phyloP scores from a whole-genome alignment of 23 tunicate genomes.

The Botrylloides violaceus region DNA sequence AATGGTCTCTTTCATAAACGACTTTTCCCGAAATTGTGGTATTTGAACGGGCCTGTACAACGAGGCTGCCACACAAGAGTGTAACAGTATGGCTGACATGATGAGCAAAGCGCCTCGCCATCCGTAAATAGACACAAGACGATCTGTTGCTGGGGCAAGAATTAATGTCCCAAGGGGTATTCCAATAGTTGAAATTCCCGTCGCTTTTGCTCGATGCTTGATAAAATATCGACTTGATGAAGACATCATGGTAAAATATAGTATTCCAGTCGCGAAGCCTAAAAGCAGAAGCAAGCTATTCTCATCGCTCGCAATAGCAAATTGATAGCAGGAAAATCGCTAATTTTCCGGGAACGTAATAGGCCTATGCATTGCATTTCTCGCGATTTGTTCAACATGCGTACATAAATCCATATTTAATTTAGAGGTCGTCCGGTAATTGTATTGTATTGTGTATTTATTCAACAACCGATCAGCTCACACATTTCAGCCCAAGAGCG shows the following conservation, averaged over 20 bases:
- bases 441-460: no score
- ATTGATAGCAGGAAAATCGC: no score
- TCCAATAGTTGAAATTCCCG: slow-evolving; percentile 8
- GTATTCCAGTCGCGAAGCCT: background rate
- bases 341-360: no score
- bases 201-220: slow-evolving; percentile 19
- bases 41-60: slow-evolving; percentile 1
- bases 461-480: no score
- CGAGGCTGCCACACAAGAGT: slow-evolving; percentile 9
- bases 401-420: no score
- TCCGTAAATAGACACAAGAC: background rate
- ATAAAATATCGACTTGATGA: slow-evolving; percentile 14
- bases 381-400: no score
- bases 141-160: background rate
- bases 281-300: no score
- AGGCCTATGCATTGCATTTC: no score
- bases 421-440: no score
- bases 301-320: no score
- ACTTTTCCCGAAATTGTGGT: background rate
- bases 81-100: background rate
- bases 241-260: slow-evolving; percentile 2
- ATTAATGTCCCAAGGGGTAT: slow-evolving; percentile 1
- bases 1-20: background rate
- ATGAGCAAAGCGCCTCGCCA: slow-evolving; percentile 14
- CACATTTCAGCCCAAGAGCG: no score